Conservation (phyloP, 1,140 invertebrate genomes). For the Drosophila ambigua region DNA sequence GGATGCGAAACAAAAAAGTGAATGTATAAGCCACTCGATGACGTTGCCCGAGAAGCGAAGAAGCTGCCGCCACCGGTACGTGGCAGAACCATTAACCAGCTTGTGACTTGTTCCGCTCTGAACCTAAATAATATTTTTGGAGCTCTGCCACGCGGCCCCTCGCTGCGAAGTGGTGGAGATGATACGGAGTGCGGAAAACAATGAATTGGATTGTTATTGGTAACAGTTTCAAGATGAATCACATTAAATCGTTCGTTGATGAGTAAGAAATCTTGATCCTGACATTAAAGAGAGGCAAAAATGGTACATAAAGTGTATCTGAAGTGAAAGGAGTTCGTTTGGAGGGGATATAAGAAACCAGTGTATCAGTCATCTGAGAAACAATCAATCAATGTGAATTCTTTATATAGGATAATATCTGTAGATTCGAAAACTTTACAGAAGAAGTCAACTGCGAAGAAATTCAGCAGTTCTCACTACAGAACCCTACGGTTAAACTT, state of each 20-base stretch:
- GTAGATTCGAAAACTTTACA: too few relatives aligned
- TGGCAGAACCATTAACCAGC: constrained; percentile 75
- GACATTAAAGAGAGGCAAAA: too few relatives aligned
- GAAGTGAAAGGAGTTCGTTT: too few relatives aligned
- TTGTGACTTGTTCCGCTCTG: constrained; percentile 67
- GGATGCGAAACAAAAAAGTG: constrained; percentile 80
- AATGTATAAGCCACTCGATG: constrained; percentile 76
- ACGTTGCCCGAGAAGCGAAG: constrained; percentile 57
- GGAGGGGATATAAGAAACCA: too few relatives aligned
- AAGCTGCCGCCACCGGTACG: constrained; percentile 42
- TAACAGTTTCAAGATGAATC: constrained; percentile 12
- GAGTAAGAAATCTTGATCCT: neutral
- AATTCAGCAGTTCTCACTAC: too few relatives aligned
- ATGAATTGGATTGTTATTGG: too few relatives aligned
- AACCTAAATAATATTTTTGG: constrained; percentile 35
- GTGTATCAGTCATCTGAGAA: too few relatives aligned
- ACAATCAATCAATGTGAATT: too few relatives aligned
- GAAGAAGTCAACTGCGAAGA: too few relatives aligned
- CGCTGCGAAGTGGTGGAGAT: neutral
- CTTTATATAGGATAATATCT: too few relatives aligned
- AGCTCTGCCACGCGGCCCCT: neutral
- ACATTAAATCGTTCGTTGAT: constrained; percentile 9
- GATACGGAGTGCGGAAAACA: neutral
- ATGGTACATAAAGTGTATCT: too few relatives aligned
- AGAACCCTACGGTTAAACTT: too few relatives aligned